Evolutionary conservation across 2,888 invertebrate genomes (phyloP).

Genomic region (Agelastica alni): DNA sequence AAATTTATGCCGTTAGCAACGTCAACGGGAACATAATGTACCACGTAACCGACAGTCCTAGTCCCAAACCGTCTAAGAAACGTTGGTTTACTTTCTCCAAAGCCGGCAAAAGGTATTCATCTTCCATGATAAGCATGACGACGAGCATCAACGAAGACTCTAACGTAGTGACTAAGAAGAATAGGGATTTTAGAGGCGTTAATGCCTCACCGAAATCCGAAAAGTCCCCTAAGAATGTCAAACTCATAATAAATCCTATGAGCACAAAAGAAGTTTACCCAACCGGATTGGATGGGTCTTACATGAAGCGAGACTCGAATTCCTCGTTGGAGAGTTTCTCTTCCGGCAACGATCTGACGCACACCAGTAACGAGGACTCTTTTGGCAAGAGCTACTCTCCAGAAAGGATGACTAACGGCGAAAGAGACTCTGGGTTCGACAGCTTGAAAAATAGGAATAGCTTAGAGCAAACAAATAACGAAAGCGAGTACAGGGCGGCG

Average conservation of each 20-base stretch:
- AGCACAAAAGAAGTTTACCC: conserved; percentile 56
- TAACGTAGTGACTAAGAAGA: conserved; percentile 53
- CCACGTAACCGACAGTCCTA: conserved; percentile 59
- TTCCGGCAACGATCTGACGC: conserved; percentile 48
- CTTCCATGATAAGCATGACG: conserved; percentile 51
- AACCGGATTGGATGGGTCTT: conserved; percentile 53
- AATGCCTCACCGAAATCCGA: conserved; percentile 43
- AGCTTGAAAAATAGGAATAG: conserved; percentile 44
- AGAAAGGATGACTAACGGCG: conserved; percentile 35
- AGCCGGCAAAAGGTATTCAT: conserved; percentile 47
- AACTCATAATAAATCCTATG: conserved; percentile 55
- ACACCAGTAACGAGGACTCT: conserved; percentile 46
- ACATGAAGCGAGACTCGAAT: conserved; percentile 50
- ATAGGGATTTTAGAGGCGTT: conserved; percentile 52
- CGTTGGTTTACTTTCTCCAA: conserved; percentile 55
- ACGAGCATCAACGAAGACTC: conserved; percentile 54
- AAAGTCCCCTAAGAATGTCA: conserved; percentile 49
- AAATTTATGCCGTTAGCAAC: conserved; percentile 81
- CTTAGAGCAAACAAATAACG: conserved; percentile 34
- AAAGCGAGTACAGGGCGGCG: conserved; percentile 27
- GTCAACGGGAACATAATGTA: conserved; percentile 78
- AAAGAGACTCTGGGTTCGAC: conserved; percentile 51
- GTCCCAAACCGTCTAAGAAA: conserved; percentile 51
- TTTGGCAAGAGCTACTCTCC: conserved; percentile 32
- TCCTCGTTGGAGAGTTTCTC: conserved; percentile 52